These are phyloP conservation scores for Sitta europaea DNA, from an alignment of 2,113 vertebrate species.

Conservation along the genomic window DNA sequence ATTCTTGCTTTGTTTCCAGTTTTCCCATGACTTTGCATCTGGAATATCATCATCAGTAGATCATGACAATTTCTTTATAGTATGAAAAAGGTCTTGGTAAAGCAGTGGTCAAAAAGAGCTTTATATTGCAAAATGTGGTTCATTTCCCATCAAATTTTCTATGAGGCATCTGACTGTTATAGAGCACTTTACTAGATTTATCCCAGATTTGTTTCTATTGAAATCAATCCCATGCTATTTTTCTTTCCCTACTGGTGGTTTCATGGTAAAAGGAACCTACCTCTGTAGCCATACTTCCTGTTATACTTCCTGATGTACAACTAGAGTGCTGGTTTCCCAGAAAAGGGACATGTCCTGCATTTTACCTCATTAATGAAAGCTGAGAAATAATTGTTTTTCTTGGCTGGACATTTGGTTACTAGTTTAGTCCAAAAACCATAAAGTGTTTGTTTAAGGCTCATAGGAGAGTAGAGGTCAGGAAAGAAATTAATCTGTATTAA, in stretches of 20 bases:
- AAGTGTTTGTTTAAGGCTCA: constrained; percentile 8
- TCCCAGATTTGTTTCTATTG: neutral
- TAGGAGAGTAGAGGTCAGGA: neutral
- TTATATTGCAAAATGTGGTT: neutral
- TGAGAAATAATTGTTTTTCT: neutral
- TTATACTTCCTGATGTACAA: neutral
- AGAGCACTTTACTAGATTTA: neutral
- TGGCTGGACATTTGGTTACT: constrained; percentile 26
- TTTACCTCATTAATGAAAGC: neutral
- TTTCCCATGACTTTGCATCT: neutral
- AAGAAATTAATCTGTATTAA: neutral
- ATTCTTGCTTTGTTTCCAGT: neutral
- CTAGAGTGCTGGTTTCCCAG: neutral
- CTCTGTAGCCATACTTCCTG: neutral
- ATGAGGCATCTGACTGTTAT: neutral
- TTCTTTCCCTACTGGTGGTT: neutral
- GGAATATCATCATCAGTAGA: neutral
- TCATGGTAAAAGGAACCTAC: neutral
- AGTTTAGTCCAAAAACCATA: neutral
- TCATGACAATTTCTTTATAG: neutral
- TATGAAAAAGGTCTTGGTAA: neutral
- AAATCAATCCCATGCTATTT: neutral
- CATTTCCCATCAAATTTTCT: neutral
- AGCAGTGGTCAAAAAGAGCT: neutral
- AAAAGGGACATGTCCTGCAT: neutral